A percentile compares a stretch with the other conserved stretches of the same genome.
These are phyloP conservation scores for Siphonodentalium dalli DNA, from an alignment of 2,888 invertebrate species.

Conservation along the genomic window DNA sequence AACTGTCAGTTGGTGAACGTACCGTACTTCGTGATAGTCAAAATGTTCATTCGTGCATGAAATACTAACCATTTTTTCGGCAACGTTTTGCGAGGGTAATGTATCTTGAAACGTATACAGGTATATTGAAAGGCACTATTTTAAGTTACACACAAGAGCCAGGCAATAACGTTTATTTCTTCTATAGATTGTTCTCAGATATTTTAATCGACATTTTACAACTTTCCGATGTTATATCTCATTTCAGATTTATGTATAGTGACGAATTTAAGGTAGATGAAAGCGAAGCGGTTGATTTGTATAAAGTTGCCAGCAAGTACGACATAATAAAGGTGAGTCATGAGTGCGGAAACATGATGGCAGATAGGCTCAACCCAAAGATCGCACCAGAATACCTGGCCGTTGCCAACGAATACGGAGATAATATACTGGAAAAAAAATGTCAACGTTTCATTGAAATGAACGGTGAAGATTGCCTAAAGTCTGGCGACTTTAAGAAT, in stretches of 20 bases:
- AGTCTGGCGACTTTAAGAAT: constrained; percentile 70
- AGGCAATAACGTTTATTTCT: no score
- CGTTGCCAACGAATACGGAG: constrained; percentile 41
- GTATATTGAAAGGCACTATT: no score
- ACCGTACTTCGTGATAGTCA: no score
- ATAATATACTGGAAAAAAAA: constrained; percentile 71
- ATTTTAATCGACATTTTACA: no score
- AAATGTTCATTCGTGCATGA: no score
- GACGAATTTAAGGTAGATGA: constrained; percentile 70
- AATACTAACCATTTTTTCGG: no score
- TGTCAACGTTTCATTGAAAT: constrained; percentile 74
- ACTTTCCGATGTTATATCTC: neutral
- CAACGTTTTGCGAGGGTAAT: no score
- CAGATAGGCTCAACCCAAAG: constrained; percentile 72
- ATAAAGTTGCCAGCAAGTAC: constrained; percentile 79
- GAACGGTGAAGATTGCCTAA: constrained; percentile 69
- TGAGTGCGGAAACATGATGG: constrained; percentile 74
- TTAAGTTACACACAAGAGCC: no score
- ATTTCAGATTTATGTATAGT: constrained; percentile 72
- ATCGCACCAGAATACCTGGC: constrained; percentile 68
- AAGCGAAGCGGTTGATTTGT: constrained; percentile 74
- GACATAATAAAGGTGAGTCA: constrained; percentile 76
- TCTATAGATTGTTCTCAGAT: no score
- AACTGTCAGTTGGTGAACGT: no score
- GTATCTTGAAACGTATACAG: no score